Evolutionary conservation across 2,797 vertebrate genomes (phyloP).

Genomic region (Siniperca undulata): DNA sequence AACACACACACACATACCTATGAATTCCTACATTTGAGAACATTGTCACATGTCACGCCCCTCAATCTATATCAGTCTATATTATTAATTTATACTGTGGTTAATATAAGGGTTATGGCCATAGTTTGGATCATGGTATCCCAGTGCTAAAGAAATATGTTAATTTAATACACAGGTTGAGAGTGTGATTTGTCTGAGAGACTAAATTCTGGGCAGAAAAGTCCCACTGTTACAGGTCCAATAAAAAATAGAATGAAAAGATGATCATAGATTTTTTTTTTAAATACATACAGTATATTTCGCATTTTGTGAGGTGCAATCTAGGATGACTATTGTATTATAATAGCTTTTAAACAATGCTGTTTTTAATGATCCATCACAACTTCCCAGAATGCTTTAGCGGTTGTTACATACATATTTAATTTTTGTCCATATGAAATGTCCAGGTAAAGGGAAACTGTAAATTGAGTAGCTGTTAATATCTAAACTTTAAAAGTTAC

Average conservation of each 20-base stretch:
- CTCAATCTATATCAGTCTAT: not conserved
- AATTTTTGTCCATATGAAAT: not conserved
- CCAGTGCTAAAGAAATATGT: not conserved
- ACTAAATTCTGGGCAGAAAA: not conserved
- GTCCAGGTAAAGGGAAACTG: not conserved
- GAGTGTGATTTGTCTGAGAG: not conserved
- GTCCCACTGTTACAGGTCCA: not conserved
- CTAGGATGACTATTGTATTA: not conserved
- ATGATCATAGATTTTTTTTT: not conserved
- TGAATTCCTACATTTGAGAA: not conserved
- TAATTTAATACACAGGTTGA: not conserved
- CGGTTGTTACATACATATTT: not conserved
- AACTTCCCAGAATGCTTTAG: not conserved
- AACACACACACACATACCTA: not conserved
- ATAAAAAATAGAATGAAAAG: not conserved
- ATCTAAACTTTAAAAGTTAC: conserved; percentile 7
- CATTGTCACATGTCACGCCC: not conserved
- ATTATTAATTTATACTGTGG: not conserved
- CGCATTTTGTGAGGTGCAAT: not conserved
- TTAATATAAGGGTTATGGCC: not conserved
- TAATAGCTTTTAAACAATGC: not conserved
- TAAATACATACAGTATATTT: no score
- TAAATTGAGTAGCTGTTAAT: conserved; percentile 7
- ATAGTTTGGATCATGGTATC: not conserved
- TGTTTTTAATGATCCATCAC: not conserved